These are phyloP conservation scores for Periplaneta americana DNA, from an alignment of 1,140 invertebrate species.

Conservation along the genomic window DNA sequence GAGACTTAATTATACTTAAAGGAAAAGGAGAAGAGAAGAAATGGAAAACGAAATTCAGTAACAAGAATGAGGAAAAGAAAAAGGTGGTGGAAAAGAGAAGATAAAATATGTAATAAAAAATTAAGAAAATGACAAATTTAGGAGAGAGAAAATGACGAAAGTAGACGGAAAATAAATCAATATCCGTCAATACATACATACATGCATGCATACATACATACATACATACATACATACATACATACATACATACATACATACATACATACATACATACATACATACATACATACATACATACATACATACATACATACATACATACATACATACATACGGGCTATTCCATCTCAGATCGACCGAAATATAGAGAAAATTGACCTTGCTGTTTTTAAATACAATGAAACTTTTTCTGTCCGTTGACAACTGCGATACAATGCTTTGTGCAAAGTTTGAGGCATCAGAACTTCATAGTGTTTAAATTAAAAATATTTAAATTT, in stretches of 20 bases:
- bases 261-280: no score
- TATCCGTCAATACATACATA: neutral
- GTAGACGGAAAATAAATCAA: neutral
- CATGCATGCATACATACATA: neutral
- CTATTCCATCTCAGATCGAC: no score
- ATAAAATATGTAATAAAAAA: neutral
- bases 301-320: neutral
- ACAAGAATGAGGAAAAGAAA: neutral
- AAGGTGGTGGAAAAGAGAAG: no score
- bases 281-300: constrained; percentile 4
- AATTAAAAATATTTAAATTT: no score
- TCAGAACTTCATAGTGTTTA: no score
- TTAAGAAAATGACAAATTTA: neutral
- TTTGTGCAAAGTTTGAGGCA: no score
- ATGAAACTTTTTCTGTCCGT: no score
- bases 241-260: neutral
- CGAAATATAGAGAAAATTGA: no score
- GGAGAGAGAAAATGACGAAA: neutral
- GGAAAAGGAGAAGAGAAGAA: neutral
- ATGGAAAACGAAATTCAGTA: neutral
- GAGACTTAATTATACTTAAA: neutral
- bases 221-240: neutral
- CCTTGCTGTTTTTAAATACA: no score
- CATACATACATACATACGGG: neutral
- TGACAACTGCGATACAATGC: no score